phyloP scores from a whole-genome alignment of 2,797 vertebrate genomes.

The Triplophysa bombifrons region DNA sequence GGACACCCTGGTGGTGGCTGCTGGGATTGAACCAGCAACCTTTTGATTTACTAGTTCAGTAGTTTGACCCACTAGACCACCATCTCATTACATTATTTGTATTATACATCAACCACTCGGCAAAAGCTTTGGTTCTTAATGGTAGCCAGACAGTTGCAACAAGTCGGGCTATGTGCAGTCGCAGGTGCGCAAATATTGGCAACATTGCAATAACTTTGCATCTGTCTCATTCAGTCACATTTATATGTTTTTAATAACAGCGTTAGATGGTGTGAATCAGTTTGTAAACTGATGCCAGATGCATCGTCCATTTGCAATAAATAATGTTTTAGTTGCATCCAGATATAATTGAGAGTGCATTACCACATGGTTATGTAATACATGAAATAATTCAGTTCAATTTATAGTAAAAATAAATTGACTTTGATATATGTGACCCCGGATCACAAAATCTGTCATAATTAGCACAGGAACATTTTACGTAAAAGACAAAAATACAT shows the following conservation, averaged over 20 bases:
- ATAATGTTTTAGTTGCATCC: not conserved
- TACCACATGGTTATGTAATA: not conserved
- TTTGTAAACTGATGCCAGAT: not conserved
- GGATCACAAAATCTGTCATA: too few species aligned
- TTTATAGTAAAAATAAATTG: too few species aligned
- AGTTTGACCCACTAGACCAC: too few species aligned
- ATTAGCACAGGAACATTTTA: too few species aligned
- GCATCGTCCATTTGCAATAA: not conserved
- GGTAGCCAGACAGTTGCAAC: not conserved
- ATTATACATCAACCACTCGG: too few species aligned
- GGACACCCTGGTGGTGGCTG: too few species aligned
- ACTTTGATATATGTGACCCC: not conserved
- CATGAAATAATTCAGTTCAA: not conserved
- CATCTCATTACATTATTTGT: too few species aligned
- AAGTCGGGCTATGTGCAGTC: not conserved
- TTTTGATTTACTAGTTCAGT: too few species aligned
- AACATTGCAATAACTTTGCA: not conserved
- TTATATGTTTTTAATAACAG: not conserved
- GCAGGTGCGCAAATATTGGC: not conserved
- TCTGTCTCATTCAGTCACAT: not conserved
- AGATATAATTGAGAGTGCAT: not conserved
- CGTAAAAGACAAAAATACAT: too few species aligned
- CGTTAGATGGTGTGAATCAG: not conserved
- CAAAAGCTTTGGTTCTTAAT: too few species aligned
- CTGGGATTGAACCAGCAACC: too few species aligned